phyloP scores from a whole-genome alignment of 1,140 invertebrate species.

The Drosophila virilis region DNA sequence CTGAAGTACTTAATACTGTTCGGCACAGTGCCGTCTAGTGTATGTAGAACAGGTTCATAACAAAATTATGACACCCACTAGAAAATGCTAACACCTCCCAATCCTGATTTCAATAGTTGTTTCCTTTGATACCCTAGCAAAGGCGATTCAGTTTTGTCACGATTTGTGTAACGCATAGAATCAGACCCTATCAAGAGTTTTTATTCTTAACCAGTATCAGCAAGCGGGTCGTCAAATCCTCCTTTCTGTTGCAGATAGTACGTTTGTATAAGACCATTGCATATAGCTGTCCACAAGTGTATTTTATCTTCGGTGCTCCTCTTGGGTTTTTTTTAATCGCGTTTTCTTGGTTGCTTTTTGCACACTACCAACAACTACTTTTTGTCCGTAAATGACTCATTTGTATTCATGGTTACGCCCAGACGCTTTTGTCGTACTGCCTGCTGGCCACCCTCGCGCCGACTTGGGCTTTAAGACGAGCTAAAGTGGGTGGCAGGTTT shows the following conservation, averaged over 20 bases:
- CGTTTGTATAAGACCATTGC: no score
- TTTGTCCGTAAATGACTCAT: constrained; percentile 49
- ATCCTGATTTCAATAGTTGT: constrained; percentile 3
- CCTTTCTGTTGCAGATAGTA: neutral
- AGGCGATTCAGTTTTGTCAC: neutral
- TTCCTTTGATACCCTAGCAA: no score
- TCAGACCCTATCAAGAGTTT: no score
- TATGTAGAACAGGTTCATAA: constrained; percentile 1
- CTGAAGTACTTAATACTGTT: neutral
- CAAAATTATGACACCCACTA: constrained; percentile 1
- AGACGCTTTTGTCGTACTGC: constrained; percentile 24
- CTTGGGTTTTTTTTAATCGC: neutral
- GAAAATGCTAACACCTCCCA: constrained; percentile 5
- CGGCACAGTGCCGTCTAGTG: neutral
- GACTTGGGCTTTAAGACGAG: neutral
- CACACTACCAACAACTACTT: constrained; percentile 30
- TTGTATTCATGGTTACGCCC: constrained; percentile 51
- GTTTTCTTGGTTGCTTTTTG: constrained; percentile 1
- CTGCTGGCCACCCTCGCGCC: neutral
- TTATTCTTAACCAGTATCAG: no score
- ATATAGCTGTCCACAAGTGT: no score
- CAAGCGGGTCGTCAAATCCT: no score
- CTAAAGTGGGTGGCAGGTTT: neutral
- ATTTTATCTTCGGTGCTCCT: no score
- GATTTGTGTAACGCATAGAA: no score